Evolutionary conservation across 2,797 vertebrate genomes (phyloP), one percentile per base, ranked within the genome.

Genomic region (Amphiprion clarkii): DNA sequence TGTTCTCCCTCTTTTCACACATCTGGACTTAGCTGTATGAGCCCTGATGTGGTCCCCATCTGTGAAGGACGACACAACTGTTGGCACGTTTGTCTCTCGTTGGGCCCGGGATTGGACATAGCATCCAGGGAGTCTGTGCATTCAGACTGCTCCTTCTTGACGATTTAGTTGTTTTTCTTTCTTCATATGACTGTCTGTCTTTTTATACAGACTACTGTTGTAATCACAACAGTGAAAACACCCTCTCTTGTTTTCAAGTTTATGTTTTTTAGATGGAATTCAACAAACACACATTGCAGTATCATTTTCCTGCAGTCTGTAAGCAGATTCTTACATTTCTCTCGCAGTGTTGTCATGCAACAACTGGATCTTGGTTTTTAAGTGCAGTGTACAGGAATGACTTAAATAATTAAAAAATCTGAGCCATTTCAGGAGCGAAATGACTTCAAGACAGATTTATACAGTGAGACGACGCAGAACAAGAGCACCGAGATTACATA

Each of bases 41-140:
- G 92, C 83, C 90, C 57, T 91, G 88, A 92, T 95, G 90, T 88
- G 87, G 87, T 95, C 93, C 94, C 93, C 92, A 94, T 96, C 95
- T 95, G 94, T 87, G 94, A 93, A 94, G 93, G 93, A 93, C 84
- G 82, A 79, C 93, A 92, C 94, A 95, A 95, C 79, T 79, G 92
- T 90, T 93, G 75, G 74, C 76, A 76, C 57, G 40, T 67, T 55
- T 75, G 69, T 76, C 64, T 71, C 51, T 36, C 53, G 71, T 68
- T 73, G 23, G 56, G 75, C 63, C 59, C 52, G 27, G 55, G 66
- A 73, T 74, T 53, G 44, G 88, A 93, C 87, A 68, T 54, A 52
- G 21, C 48, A 76, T 66, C 60, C 64, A 46, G 71, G 62, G 72
- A 81, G 60, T 62, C 23, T 67, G 63, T 62, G 62, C n/a, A 25